phyloP scores from a whole-genome alignment of 2,113 vertebrate genomes.

The Oryzias curvinotus region DNA sequence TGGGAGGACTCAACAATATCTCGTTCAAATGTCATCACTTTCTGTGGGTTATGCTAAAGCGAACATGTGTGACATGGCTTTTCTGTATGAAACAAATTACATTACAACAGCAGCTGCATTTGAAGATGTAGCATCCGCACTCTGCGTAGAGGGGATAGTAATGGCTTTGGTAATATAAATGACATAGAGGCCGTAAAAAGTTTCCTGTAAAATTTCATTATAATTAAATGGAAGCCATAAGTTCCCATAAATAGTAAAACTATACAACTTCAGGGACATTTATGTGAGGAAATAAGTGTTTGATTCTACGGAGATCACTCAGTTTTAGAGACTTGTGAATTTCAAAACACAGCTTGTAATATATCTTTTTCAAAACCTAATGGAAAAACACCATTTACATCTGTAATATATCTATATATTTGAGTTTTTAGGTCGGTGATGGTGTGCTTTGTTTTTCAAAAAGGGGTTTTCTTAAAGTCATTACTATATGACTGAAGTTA shows the following conservation, averaged over 20 bases:
- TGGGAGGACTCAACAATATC: slow-evolving; percentile 26
- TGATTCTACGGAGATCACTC: slow-evolving; percentile 13
- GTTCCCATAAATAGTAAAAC: slow-evolving; percentile 5
- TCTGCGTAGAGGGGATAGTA: background rate
- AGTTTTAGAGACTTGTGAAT: slow-evolving; percentile 16
- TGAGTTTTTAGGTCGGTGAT: background rate
- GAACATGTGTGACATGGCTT: background rate
- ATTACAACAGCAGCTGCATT: slow-evolving; percentile 26
- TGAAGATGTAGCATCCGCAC: background rate
- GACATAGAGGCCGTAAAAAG: background rate
- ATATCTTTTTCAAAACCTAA: slow-evolving; percentile 12
- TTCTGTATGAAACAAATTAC: slow-evolving; percentile 15
- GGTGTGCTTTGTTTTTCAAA: background rate
- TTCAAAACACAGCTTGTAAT: slow-evolving; percentile 29
- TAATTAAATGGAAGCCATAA: slow-evolving; percentile 20
- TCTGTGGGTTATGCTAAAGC: slow-evolving; percentile 14
- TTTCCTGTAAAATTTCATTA: slow-evolving; percentile 20
- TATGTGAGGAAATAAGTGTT: background rate
- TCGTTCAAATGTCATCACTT: slow-evolving; percentile 46
- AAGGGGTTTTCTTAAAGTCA: background rate
- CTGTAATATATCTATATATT: background rate
- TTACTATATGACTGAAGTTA: too few species aligned
- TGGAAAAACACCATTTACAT: slow-evolving; percentile 29
- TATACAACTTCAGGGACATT: slow-evolving; percentile 17
- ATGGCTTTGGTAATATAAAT: background rate